Base-by-base conservation (phyloP, 2,888 invertebrate genomes). In the Scelioninae gen. 2 region DNA sequence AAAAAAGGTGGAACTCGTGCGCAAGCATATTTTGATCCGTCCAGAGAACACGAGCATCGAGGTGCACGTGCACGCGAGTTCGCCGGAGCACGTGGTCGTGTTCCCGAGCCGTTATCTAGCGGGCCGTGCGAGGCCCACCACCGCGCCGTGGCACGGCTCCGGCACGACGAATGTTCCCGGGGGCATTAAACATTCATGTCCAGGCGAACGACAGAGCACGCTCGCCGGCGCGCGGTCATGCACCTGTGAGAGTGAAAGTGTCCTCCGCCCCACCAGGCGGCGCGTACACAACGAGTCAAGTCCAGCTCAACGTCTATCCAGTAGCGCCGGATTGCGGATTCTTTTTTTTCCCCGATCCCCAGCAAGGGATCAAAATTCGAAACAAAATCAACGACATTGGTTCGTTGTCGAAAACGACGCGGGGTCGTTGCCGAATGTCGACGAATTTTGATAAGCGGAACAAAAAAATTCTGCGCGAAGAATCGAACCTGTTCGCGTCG, bases 171-270 rank as follows among this genome's bases (percentile, higher is more conserved):
- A 72, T 70, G 77, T 76, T 80, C 77, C 74, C 63, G 77, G 71
- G 71, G 77, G 78, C 78, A 77, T 79, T 79, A 77, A 80, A 73
- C 67, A 68, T 74, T 79, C 78, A 64, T 77, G 74, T 58, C 55
- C 60, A 68, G 58, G 67, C 67, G 53, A 63, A 58, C 67, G 73
- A 73, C 67, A 63, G 71, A 65, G 39, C 64, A 57, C 64, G 77
- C 73, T 77, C 78, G 78, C 77, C 78, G 77, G 75, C 68, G 75
- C 68, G 77, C 85, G 85, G 85, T 85, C 85, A 85, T 83, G 79
- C 85, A 85, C 85, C 85, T 85, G 85, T 84, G 81, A 85, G 84
- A 85, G 85, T 85, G 85, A 85, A 85, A 85, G 85, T 85, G 82
- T 84, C 83, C 78, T 79, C 79, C 75, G 63, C 76, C 78, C 78